Evolutionary conservation across 2,113 vertebrate species (phyloP).

Genomic region (Zonotrichia leucophrys): DNA sequence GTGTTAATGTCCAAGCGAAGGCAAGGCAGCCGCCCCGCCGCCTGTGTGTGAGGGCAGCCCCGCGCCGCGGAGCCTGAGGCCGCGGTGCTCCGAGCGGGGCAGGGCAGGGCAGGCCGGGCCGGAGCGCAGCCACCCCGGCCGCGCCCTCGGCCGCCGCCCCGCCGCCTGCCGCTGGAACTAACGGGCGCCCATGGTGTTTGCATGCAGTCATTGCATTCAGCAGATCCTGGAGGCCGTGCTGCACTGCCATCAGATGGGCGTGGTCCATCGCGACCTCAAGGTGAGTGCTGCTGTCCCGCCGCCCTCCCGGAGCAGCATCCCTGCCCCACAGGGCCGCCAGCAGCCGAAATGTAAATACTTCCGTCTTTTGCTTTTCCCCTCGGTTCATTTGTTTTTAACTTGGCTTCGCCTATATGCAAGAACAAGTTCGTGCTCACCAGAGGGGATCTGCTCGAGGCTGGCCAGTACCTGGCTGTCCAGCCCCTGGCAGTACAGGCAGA

Average conservation of each 20-base stretch:
- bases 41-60: not conserved
- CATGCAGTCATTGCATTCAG: conserved; percentile 99
- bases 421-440: not conserved
- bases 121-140: not conserved
- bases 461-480: not conserved
- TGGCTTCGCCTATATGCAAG: not conserved
- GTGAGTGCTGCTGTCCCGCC: conserved; percentile 79
- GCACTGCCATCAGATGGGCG: conserved; percentile 98
- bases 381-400: not conserved
- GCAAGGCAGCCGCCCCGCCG: not conserved
- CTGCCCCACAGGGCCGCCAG: not conserved
- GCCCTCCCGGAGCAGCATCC: not conserved
- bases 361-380: not conserved
- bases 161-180: conserved; percentile 72
- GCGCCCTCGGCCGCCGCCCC: not conserved
- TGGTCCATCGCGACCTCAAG: conserved; percentile 97
- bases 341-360: not conserved
- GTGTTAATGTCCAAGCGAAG: not conserved
- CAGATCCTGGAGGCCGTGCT: conserved; percentile 98
- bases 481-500: not conserved
- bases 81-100: not conserved
- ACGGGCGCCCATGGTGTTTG: conserved; percentile 93
- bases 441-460: not conserved
- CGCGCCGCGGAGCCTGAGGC: not conserved
- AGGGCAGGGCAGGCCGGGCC: not conserved